A percentile compares a stretch with the other conserved stretches of the same genome.
phyloP scores from a whole-genome alignment of 37 sponge, comb jelly and placozoan genomes.

The Mnemiopsis leidyi region DNA sequence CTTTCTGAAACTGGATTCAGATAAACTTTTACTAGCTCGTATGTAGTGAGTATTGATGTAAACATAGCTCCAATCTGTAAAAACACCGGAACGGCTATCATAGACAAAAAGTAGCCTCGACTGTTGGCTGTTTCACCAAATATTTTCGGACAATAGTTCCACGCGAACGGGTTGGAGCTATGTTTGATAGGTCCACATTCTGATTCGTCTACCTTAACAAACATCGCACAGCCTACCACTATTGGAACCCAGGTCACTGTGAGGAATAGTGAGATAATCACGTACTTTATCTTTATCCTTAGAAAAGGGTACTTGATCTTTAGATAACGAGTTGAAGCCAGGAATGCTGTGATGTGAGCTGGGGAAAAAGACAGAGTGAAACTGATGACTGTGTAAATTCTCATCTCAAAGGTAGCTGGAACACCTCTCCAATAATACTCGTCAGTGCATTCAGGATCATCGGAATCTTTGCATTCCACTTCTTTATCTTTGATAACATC shows the following conservation, averaged over 20 bases:
- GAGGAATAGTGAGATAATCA: neutral
- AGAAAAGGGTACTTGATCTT: neutral
- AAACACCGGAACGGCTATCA: neutral
- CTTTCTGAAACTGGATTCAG: neutral
- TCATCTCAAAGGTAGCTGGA: neutral
- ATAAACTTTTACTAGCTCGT: neutral
- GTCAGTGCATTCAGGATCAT: neutral
- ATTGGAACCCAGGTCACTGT: neutral
- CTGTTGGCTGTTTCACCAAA: neutral
- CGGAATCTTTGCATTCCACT: neutral
- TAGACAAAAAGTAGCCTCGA: neutral
- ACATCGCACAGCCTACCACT: neutral
- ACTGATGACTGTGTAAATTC: neutral
- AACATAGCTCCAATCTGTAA: neutral
- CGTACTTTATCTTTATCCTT: neutral
- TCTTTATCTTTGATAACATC: neutral
- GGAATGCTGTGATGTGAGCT: neutral
- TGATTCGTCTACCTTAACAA: neutral
- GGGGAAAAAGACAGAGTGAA: neutral
- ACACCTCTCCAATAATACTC: neutral
- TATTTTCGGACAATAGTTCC: neutral
- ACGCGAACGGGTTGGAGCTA: neutral
- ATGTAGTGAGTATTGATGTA: neutral
- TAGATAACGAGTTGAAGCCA: neutral
- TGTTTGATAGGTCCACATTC: neutral